These are phyloP conservation scores for Daphoenositta chrysoptera DNA, from an alignment of 2,113 vertebrate genomes.

Conservation along the genomic window DNA sequence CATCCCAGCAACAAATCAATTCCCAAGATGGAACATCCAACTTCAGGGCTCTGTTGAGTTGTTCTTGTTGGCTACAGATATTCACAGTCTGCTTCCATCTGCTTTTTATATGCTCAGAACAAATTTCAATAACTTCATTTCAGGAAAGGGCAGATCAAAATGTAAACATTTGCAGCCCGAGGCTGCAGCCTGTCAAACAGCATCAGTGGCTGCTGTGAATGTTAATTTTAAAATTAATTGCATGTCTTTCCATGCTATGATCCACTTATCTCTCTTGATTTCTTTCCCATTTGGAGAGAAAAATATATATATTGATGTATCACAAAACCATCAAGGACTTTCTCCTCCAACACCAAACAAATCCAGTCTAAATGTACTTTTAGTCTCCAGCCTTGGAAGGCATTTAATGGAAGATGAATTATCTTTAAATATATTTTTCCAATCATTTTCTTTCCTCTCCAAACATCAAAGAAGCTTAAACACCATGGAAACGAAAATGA, in stretches of 20 bases:
- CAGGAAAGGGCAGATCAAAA: background rate
- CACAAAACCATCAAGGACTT: background rate
- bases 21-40: background rate
- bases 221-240: background rate
- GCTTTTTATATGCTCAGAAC: background rate
- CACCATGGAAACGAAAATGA: background rate
- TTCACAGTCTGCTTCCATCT: background rate
- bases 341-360: background rate
- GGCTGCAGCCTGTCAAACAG: background rate
- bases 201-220: background rate
- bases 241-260: background rate
- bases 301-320: background rate
- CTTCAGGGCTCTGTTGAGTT: background rate
- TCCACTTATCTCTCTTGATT: background rate
- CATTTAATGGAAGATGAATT: background rate
- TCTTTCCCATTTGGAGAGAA: background rate
- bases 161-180: background rate
- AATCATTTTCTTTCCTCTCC: background rate
- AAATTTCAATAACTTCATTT: background rate
- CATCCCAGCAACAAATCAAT: background rate
- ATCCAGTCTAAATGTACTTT: background rate
- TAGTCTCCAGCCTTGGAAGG: background rate
- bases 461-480: background rate
- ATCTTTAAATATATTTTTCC: background rate
- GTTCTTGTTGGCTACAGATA: background rate